These are phyloP conservation scores for Caenorhabditis virilis DNA, from an alignment of 2,888 invertebrate species.

Conservation along the genomic window DNA sequence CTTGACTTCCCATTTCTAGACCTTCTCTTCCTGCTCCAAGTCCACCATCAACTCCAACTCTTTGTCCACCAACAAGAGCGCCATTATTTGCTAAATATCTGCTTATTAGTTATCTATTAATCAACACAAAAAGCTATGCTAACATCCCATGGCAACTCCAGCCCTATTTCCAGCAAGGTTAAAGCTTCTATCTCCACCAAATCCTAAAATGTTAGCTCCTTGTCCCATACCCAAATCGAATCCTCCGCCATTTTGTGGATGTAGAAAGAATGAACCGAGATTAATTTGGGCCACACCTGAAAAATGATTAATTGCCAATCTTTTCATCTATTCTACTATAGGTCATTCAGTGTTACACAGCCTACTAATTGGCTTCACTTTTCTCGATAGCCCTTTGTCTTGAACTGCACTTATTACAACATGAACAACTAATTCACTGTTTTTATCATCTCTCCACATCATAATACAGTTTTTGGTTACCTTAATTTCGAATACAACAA, in stretches of 20 bases:
- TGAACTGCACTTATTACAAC: too few species aligned
- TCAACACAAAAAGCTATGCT: constrained; percentile 3
- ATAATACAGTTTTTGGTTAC: too few species aligned
- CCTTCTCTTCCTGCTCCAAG: background rate
- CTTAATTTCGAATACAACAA: too few species aligned
- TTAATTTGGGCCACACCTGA: constrained; percentile 41
- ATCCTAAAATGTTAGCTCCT: constrained; percentile 57
- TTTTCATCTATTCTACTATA: too few species aligned
- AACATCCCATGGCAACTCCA: constrained; percentile 43
- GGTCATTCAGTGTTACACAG: too few species aligned
- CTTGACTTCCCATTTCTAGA: constrained; percentile 37
- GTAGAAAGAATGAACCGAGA: constrained; percentile 45
- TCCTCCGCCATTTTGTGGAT: constrained; percentile 38
- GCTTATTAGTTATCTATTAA: constrained; percentile 1
- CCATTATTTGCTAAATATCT: constrained; percentile 56
- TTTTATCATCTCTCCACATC: too few species aligned
- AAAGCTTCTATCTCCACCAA: constrained; percentile 56
- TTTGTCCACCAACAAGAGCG: constrained; percentile 50
- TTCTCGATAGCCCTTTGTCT: too few species aligned
- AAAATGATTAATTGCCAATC: too few species aligned
- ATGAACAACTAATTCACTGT: too few species aligned
- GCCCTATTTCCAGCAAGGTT: constrained; percentile 39
- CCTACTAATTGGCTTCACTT: too few species aligned
- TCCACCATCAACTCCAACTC: constrained; percentile 50
- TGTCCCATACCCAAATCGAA: constrained; percentile 56